Evolutionary conservation across 2,797 vertebrate species (phyloP).

Genomic region (Lycodopsis pacificus): DNA sequence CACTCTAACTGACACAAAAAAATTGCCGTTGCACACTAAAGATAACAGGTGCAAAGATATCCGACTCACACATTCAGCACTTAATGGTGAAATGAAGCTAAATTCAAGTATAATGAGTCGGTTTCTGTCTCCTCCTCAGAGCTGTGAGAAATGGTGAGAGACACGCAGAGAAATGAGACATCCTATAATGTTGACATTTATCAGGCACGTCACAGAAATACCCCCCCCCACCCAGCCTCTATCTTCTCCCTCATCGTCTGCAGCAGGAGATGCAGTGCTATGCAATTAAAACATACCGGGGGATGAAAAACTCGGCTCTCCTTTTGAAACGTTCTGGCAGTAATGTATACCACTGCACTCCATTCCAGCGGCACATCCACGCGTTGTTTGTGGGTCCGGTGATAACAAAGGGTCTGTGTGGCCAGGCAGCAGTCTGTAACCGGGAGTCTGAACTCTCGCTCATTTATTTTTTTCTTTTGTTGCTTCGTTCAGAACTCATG

Average conservation of each 20-base stretch:
- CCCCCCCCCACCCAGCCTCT: conserved; percentile 31
- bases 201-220: conserved; percentile 76
- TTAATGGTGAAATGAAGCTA: conserved; percentile 63
- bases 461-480: conserved; percentile 54
- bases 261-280: conserved; percentile 55
- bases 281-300: conserved; percentile 83
- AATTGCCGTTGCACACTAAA: conserved; percentile 25
- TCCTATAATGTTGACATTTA: conserved; percentile 79
- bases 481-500: conserved; percentile 48
- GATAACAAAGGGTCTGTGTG: conserved; percentile 85
- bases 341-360: conserved; percentile 74
- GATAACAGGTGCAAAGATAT: conserved; percentile 38
- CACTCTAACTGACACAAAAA: conserved; percentile 17
- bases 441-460: conserved; percentile 76
- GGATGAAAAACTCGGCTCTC: conserved; percentile 74
- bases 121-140: conserved; percentile 58
- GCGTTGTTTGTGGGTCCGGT: conserved; percentile 75
- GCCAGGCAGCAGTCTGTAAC: conserved; percentile 77
- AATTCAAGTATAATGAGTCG: conserved; percentile 72
- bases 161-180: conserved; percentile 71
- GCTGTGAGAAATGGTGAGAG: conserved; percentile 58
- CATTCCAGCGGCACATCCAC: conserved; percentile 70
- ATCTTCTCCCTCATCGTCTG: conserved; percentile 63
- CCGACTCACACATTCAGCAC: conserved; percentile 22
- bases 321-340: conserved; percentile 75